Conservation (phyloP, 2,797 vertebrate genomes). For the Chelon auratus region DNA sequence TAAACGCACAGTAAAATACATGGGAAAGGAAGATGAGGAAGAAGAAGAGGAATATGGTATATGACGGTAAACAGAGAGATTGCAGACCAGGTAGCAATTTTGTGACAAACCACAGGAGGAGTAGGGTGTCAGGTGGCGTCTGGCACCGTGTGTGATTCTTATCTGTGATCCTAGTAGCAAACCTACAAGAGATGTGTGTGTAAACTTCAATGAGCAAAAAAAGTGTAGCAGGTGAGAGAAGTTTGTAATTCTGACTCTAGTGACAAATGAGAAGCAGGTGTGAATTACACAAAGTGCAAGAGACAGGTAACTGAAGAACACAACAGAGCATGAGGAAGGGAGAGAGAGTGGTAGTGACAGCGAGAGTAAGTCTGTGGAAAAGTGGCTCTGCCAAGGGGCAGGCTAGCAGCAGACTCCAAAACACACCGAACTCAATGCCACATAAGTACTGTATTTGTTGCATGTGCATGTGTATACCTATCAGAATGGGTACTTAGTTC, state of each 20-base stretch:
- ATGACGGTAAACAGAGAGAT: constrained; percentile 21
- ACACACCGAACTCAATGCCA: constrained; percentile 43
- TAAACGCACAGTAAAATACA: constrained; percentile 30
- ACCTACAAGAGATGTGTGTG: constrained; percentile 13
- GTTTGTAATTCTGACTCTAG: constrained; percentile 20
- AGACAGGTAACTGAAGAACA: constrained; percentile 12
- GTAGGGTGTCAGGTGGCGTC: constrained; percentile 22
- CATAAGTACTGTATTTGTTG: constrained; percentile 48
- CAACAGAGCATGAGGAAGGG: background rate
- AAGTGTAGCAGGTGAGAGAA: constrained; percentile 16
- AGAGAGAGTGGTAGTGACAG: constrained; percentile 27
- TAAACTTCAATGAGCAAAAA: constrained; percentile 26
- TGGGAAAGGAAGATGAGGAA: constrained; percentile 14
- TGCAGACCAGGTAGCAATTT: constrained; percentile 39
- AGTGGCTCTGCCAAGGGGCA: constrained; percentile 39
- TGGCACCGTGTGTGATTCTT: background rate
- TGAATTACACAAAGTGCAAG: constrained; percentile 32
- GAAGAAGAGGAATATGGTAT: constrained; percentile 14
- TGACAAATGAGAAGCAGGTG: constrained; percentile 26
- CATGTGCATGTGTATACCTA: constrained; percentile 33
- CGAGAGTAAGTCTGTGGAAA: constrained; percentile 30
- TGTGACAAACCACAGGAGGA: constrained; percentile 27
- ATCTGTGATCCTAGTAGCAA: constrained; percentile 13
- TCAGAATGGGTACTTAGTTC: constrained; percentile 60
- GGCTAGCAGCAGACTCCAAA: constrained; percentile 47